Evolutionary conservation across 2,797 vertebrate species (phyloP).

Genomic region (Australoheros facetus): DNA sequence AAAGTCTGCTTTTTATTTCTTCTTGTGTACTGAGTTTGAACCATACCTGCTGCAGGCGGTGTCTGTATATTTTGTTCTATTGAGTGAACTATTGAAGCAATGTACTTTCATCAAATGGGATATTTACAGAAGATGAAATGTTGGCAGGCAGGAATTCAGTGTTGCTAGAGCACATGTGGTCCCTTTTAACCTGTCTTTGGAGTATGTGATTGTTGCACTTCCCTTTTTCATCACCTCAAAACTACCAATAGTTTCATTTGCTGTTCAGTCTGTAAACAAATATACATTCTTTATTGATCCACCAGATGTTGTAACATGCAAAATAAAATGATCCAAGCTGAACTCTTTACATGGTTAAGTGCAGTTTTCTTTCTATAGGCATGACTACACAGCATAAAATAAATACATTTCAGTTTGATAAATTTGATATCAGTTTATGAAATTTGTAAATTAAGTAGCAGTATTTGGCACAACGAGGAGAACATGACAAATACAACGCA

Average conservation of each 20-base stretch:
- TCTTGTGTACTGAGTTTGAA: slow-evolving; percentile 39
- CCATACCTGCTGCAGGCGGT: slow-evolving; percentile 56
- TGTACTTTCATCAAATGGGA: slow-evolving; percentile 47
- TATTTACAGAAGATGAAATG: slow-evolving; percentile 51
- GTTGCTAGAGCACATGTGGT: slow-evolving; percentile 25
- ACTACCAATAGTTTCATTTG: slow-evolving; percentile 32
- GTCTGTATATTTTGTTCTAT: slow-evolving; percentile 64
- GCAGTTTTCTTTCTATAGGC: slow-evolving; percentile 24
- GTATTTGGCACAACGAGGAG: slow-evolving; percentile 67
- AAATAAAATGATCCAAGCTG: slow-evolving; percentile 70
- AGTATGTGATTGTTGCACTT: slow-evolving; percentile 51
- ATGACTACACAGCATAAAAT: slow-evolving; percentile 41
- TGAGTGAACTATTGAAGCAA: slow-evolving; percentile 35
- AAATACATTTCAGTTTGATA: slow-evolving; percentile 36
- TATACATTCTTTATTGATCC: slow-evolving; percentile 75
- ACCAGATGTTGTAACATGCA: slow-evolving; percentile 64
- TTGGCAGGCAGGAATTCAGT: slow-evolving; percentile 27
- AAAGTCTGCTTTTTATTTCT: slow-evolving; percentile 14
- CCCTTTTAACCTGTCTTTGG: slow-evolving; percentile 41
- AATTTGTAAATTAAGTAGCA: slow-evolving; percentile 36
- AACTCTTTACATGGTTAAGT: slow-evolving; percentile 36
- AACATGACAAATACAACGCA: slow-evolving; percentile 37
- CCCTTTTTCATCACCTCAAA: slow-evolving; percentile 22
- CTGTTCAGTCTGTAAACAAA: slow-evolving; percentile 67
- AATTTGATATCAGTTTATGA: slow-evolving; percentile 20